Evolutionary conservation across 2,797 vertebrate species (phyloP).

Genomic region (Squalus acanthias): DNA sequence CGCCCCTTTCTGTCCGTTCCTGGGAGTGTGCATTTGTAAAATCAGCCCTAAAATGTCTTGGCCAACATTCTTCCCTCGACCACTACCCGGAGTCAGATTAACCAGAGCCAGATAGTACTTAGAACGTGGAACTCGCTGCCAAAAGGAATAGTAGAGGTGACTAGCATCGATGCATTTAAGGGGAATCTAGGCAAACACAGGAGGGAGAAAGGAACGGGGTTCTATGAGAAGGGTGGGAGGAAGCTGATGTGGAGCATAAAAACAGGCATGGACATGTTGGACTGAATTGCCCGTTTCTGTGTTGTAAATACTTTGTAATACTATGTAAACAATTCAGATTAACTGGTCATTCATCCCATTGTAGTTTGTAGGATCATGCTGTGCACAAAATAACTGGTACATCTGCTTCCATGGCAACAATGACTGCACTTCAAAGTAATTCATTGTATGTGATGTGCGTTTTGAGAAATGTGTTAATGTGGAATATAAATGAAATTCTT

Average conservation of each 20-base stretch:
- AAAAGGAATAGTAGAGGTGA: neutral
- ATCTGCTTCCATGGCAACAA: neutral
- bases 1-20: too few species aligned
- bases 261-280: neutral
- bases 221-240: neutral
- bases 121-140: neutral
- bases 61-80: neutral
- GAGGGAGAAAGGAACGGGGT: neutral
- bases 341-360: neutral
- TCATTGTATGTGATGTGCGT: neutral
- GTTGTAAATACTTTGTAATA: neutral
- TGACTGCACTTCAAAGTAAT: neutral
- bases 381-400: neutral
- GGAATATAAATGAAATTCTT: neutral
- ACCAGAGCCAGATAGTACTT: neutral
- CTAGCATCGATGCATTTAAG: neutral
- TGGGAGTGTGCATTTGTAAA: too few species aligned
- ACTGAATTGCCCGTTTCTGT: neutral
- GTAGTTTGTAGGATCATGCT: neutral
- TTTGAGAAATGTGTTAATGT: neutral
- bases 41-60: too few species aligned
- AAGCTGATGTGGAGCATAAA: neutral
- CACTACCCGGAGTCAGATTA: neutral
- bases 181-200: neutral
- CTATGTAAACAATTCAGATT: neutral